Percentiles rank a stretch among this genome's conserved stretches.
phyloP scores from a whole-genome alignment of 2,888 invertebrate species.

The Drosophila mercatorum region DNA sequence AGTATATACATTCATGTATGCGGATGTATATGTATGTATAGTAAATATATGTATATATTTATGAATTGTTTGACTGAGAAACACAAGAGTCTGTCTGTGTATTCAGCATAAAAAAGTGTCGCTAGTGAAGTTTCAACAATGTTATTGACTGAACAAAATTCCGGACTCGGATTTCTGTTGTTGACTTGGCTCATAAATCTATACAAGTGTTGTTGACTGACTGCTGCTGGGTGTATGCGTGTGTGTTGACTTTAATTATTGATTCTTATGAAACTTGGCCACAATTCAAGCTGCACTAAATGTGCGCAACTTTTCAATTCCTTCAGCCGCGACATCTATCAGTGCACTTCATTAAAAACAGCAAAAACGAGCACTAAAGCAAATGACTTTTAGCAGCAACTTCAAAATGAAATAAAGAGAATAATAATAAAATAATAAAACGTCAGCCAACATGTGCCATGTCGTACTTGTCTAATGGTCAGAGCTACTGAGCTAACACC shows the following conservation, averaged over 20 bases:
- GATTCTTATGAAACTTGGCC: conserved; percentile 50
- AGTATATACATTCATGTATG: conserved; percentile 12
- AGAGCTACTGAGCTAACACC: conserved; percentile 18
- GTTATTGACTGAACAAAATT: conserved; percentile 58
- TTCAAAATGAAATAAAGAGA: conserved; percentile 29
- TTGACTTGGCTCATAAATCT: conserved; percentile 58
- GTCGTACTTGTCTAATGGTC: conserved; percentile 48
- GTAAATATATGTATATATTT: conserved; percentile 21
- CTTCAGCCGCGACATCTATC: conserved; percentile 40
- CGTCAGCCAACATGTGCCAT: conserved; percentile 33
- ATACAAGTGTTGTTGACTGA: conserved; percentile 49
- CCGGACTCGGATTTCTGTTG: conserved; percentile 33
- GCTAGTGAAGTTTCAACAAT: conserved; percentile 62
- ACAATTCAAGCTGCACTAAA: conserved; percentile 24
- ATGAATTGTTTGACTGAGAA: conserved; percentile 28
- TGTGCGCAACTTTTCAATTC: conserved; percentile 14
- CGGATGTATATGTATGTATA: neutral
- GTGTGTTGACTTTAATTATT: conserved; percentile 47
- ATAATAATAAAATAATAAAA: conserved; percentile 17
- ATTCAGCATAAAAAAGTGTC: conserved; percentile 26
- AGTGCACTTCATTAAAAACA: conserved; percentile 59
- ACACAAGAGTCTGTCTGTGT: conserved; percentile 29
- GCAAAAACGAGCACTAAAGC: conserved; percentile 34
- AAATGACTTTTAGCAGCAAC: conserved; percentile 50
- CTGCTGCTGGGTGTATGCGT: conserved; percentile 8